These are phyloP conservation scores for Platysteira castanea DNA, from an alignment of 2,113 vertebrate genomes.

Conservation along the genomic window DNA sequence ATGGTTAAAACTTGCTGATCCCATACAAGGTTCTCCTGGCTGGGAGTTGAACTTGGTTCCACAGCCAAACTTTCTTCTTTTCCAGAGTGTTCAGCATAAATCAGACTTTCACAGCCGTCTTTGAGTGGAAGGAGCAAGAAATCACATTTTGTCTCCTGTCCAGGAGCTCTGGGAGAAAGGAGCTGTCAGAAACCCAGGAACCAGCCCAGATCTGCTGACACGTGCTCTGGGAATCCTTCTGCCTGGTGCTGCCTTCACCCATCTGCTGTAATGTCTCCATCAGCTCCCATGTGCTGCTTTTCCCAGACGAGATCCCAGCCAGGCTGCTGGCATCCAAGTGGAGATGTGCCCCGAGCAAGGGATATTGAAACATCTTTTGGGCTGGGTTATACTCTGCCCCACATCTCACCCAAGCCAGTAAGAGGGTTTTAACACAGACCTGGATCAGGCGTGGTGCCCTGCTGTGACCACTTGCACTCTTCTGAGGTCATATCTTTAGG, in stretches of 20 bases:
- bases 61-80: conserved; percentile 37
- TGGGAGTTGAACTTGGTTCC: conserved; percentile 21
- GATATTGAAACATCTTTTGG: background rate
- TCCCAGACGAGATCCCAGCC: background rate
- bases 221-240: background rate
- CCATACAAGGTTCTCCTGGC: conserved; percentile 37
- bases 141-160: conserved; percentile 33
- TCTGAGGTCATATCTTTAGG: background rate
- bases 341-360: background rate
- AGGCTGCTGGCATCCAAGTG: background rate
- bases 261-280: background rate
- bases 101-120: conserved; percentile 41
- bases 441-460: accelerated
- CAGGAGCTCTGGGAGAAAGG: conserved; percentile 37
- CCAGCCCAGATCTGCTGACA: background rate
- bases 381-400: background rate
- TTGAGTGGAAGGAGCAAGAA: conserved; percentile 47
- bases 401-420: background rate
- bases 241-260: background rate
- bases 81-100: conserved; percentile 43
- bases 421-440: background rate
- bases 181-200: conserved; percentile 11
- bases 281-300: background rate
- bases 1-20: conserved; percentile 46
- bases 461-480: background rate